These are phyloP conservation scores for Ranitomeya imitator DNA, from an alignment of 2,113 vertebrate species.

Conservation along the genomic window DNA sequence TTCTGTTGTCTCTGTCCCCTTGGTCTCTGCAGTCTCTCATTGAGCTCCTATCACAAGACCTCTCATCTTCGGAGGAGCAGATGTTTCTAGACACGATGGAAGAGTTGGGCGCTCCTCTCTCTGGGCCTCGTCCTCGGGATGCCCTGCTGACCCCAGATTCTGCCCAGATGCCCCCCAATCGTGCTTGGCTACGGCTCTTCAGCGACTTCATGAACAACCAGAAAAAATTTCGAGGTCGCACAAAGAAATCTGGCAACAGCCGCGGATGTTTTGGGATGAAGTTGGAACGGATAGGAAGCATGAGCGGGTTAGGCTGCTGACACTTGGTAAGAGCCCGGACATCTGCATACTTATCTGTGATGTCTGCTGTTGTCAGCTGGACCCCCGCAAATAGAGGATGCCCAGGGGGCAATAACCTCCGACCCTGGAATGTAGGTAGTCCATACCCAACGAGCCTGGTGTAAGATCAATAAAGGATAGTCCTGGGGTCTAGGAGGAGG, in stretches of 20 bases:
- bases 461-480: too few relatives aligned
- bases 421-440: too few relatives aligned
- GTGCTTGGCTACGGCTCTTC: constrained; percentile 62
- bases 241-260: constrained; percentile 64
- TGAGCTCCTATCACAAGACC: constrained; percentile 22
- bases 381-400: too few relatives aligned
- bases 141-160: neutral
- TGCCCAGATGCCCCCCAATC: neutral
- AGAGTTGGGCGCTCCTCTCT: neutral
- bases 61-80: constrained; percentile 37
- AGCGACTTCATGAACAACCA: constrained; percentile 68
- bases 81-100: constrained; percentile 29
- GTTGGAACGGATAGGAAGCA: constrained; percentile 79
- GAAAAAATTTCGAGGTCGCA: constrained; percentile 67
- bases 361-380: neutral
- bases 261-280: constrained; percentile 81
- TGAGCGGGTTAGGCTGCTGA: constrained; percentile 79
- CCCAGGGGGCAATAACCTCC: too few relatives aligned
- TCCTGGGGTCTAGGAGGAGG: too few relatives aligned
- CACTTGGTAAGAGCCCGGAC: neutral
- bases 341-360: too few relatives aligned
- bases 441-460: too few relatives aligned
- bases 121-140: neutral
- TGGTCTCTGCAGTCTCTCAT: constrained; percentile 16
- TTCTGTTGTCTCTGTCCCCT: too few relatives aligned